Conservation (phyloP, 2,113 vertebrate species). For the Tympanuchus pallidicinctus region DNA sequence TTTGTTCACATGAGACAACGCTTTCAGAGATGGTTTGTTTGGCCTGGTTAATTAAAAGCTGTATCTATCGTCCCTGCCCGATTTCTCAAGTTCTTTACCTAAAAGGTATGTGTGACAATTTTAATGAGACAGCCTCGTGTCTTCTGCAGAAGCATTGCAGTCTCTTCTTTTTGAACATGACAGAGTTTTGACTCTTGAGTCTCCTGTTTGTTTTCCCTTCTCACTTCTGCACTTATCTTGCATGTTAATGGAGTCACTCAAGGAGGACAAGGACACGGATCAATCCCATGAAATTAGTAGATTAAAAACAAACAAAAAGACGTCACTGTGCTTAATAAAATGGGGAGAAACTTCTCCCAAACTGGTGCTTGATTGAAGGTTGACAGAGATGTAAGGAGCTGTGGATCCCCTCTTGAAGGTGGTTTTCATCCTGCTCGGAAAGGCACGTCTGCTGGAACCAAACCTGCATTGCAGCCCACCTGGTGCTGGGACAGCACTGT, state of each 20-base stretch:
- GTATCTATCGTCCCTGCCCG: slow-evolving; percentile 43
- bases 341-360: neutral
- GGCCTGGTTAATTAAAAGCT: slow-evolving; percentile 70
- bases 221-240: neutral
- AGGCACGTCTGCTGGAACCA: neutral
- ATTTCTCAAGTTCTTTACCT: slow-evolving; percentile 60
- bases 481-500: neutral
- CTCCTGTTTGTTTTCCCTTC: neutral
- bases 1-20: slow-evolving; percentile 58
- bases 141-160: neutral
- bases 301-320: neutral
- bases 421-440: neutral
- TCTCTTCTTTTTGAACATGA: neutral
- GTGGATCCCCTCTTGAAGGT: neutral
- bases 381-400: neutral
- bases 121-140: slow-evolving; percentile 39
- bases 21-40: slow-evolving; percentile 33
- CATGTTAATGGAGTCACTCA: neutral
- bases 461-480: too few species aligned
- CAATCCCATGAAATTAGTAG: neutral
- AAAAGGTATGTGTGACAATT: slow-evolving; percentile 62
- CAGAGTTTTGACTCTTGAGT: neutral
- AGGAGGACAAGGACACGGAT: neutral
- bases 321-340: neutral
- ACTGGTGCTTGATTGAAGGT: neutral